Base-by-base conservation (phyloP, 35 echinoderm and acorn worm species). In the Apostichopus parvimensis region DNA sequence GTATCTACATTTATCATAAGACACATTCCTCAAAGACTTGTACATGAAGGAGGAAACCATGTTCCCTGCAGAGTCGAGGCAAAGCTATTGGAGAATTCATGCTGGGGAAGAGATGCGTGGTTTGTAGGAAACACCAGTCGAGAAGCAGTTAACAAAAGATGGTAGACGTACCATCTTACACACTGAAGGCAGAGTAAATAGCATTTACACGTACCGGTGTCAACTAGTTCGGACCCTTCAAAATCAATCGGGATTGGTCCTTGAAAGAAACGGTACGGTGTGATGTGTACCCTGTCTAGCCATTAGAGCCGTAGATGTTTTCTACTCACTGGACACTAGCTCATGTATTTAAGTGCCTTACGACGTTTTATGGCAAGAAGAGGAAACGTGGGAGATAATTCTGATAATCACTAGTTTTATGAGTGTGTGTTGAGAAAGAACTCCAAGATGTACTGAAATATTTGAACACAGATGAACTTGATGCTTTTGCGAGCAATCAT, bases 201-300 rank as follows among this genome's bases (percentile, higher is more conserved):
- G 77, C 68, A 53, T 94, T 91, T n/a, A 82, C 80, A 53, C 8
- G 56, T 20, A 61, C 53, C 71, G 94, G 91, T 15, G 23, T 95
- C 10, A 86, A 93, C 57, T 91, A 91, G n/a, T 95, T 93, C 79
- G 92, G 92, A 11, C 92, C 92, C 80, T 77, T 91, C 87, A 24
- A 82, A 12, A 61, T 61, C 12, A 84, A 34, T 53, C 90, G 72
- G 88, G 64, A 12, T 91, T 82, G 64, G 79, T 57, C 58, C 71
- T 53, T 62, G 15, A 61, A 72, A n/a, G 6, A 93, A 91, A 15
- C 12, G 80, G 59, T 95, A 93, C 79, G 81, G 88, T 0, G 92
- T 93, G 5, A 18, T 95, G 6, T 93, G 93, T 64, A 95, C 94
- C 5, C 34, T 95, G 94, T 45, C 22, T 91, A 21, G 26, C 91